Evolutionary conservation across 2,888 invertebrate species (phyloP), one percentile per base, ranked within the genome.

Genomic region (Synergus japonicus): DNA sequence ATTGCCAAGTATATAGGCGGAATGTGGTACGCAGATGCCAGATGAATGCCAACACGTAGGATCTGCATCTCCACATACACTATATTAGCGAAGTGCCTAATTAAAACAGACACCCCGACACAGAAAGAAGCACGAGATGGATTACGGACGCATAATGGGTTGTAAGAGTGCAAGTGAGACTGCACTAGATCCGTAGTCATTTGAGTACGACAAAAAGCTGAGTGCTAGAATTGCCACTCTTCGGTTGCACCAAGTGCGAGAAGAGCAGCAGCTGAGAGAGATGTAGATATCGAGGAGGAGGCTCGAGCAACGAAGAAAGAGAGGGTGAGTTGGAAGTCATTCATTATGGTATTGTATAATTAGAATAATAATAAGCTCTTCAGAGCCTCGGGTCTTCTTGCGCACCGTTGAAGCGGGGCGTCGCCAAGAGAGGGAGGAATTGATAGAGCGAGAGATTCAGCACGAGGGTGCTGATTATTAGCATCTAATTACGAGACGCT

Each of bases 1-100:
- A 90, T 90, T 87, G 88, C 86, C 86, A 86, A 88, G 88, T 89
- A 88, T 88, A 90, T 88, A 90, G 87, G 85, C 83, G 87, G 86
- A 85, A 88, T 88, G 86, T 82, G 82, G 83, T 82, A 79, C 60
- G 79, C 64, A 41, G 76, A 69, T 76, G 77, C 49, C n/a, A 46
- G 73, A 81, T 77, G 49, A 78, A 77, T 67, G 76, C 54, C 78
- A 80, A 78, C 77, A 80, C 76, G 80, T 76, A 77, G 49, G 60
- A 79, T 54, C 79, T 79, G 60, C 78, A 76, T 29, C 54, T 77
- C 46, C 29, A 29, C 78, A 41, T 80, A 78, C 69, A 78, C 78
- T 66, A 83, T 86, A 85, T 86, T 83, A 85, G 88, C 91, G 89
- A 92, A 93, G 93, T 93, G 93, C 93, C 93, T 93, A 93, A 93